Conservation (phyloP, 1,140 invertebrate genomes). For the Harpegnathos saltator region DNA sequence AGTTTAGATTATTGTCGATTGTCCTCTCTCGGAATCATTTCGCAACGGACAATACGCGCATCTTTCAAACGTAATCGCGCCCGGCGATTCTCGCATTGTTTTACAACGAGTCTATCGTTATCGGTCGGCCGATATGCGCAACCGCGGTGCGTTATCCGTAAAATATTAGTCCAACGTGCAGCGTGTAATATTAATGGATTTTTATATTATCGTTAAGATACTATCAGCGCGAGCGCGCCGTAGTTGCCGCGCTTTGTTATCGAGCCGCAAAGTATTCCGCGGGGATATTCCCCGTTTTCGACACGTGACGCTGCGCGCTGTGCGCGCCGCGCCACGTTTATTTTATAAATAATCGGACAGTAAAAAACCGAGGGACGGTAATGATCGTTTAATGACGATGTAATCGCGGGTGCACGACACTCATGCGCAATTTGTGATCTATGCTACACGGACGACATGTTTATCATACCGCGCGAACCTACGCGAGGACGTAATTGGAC, state of each 20-base stretch:
- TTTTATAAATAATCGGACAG: slow-evolving; percentile 10
- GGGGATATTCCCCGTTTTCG: slow-evolving; percentile 20
- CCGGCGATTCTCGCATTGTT: slow-evolving; percentile 48
- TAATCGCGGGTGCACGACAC: background rate
- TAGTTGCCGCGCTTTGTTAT: slow-evolving; percentile 60
- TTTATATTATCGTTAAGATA: slow-evolving; percentile 69
- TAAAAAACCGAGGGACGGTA: background rate
- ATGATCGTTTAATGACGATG: background rate
- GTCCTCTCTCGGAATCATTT: background rate
- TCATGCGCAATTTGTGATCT: too few relatives aligned
- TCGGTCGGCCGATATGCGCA: background rate
- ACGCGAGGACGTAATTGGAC: too few relatives aligned
- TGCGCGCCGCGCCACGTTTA: too few relatives aligned
- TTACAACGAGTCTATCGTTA: slow-evolving; percentile 19
- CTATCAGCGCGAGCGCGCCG: slow-evolving; percentile 31
- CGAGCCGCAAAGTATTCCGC: slow-evolving; percentile 58
- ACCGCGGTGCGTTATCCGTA: slow-evolving; percentile 26
- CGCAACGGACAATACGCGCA: background rate
- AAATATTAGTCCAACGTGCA: slow-evolving; percentile 53
- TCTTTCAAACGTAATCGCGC: slow-evolving; percentile 7
- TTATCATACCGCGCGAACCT: too few relatives aligned
- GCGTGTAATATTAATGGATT: slow-evolving; percentile 66
- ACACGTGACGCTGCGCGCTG: background rate
- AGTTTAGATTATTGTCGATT: background rate
- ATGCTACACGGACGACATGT: too few relatives aligned